Base-by-base conservation (phyloP, 1,140 invertebrate genomes). In the Ephestia elutella region DNA sequence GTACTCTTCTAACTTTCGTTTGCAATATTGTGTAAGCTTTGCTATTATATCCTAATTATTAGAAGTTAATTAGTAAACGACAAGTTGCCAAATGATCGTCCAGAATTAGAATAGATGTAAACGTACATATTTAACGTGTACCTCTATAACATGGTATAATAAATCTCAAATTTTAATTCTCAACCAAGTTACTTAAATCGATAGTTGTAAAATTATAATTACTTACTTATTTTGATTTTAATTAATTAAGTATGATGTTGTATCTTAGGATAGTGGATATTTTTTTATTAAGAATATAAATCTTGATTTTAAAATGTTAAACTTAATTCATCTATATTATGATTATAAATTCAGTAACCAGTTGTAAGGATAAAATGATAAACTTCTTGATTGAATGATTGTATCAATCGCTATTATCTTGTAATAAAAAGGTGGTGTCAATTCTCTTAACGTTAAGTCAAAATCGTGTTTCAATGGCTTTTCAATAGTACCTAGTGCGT, bases 31-130 rank as follows among this genome's bases (percentile, higher is more conserved):
- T 57, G 9, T 57, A 35, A 35, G 28, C 56, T 51, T 58, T 35
- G 56, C 49, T 58, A 51, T 18, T 60, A 68, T 70, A 63, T 63
- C 65, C 66, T 68, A 62, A 64, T 70, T 60, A 68, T 64, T 70
- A 66, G 44, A 54, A 57, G 50, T 75, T 3, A 74, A 77, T 75
- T 75, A 75, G 62, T 71, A 66, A n/a, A 70, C 73, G 78, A 82
- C 78, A 82, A 78, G 84, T 81, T 80, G 84, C 84, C 84, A 87
- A 87, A 87, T 84, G 82, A 76, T 82, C 82, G 84, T 87, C 84
- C 84, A 87, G 72, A 75, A 63, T 57, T 62, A 65, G 59, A 48
- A 38, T 59, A 64, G 32, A 61, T 10, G 51, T 54, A 58, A 49
- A 63, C 51, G 49, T 59, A 35, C 44, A 60, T 62, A 57, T 59